Base-by-base conservation (phyloP, 1,140 invertebrate genomes). In the Helicoverpa armigera region DNA sequence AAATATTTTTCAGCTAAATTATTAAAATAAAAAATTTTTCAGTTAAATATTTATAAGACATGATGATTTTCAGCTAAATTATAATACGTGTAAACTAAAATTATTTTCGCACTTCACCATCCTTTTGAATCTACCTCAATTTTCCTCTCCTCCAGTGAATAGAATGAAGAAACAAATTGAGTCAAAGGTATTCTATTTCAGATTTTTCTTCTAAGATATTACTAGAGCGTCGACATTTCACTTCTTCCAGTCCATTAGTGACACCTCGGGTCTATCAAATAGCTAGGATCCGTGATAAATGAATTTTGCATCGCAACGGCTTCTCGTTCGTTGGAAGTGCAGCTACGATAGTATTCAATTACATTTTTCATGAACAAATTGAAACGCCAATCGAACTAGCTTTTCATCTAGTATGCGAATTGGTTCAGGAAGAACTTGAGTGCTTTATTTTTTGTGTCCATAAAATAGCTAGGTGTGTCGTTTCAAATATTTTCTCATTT, bases 201-300 rank as follows among this genome's bases (percentile, higher is more conserved):
- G 75, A 78, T 67, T 67, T 72, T 61, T 51, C 53, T 73, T 61
- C 35, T 9, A 43, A 76, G 61, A 78, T 67, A 53, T 51, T 74
- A 18, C 54, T 31, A 1, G 54, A 67, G 69, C 58, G 56, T 54
- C 75, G 63, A 78, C 75, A 56, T 67, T 78, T 67, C 75, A 79
- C 65, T 79, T 79, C 82, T 83, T 79, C 31, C 53, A 81, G 67
- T 80, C 82, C 83, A 87, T 87, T 88, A 88, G 81, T 79, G 87
- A 86, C 86, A 88, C 87, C 84, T 86, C 70, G 69, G 70, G 74
- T 86, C 89, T 82, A 85, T 87, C 86, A 87, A 83, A 81, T 67
- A 74, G 70, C 73, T 63, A 69, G 61, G 76, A 72, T 82, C 78
- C 72, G 67, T 87, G 81, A 85, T 87, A 86, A 88, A 86, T 83